phyloP scores from a whole-genome alignment of 2,797 vertebrate genomes.

The Melanotaenia boesemani region DNA sequence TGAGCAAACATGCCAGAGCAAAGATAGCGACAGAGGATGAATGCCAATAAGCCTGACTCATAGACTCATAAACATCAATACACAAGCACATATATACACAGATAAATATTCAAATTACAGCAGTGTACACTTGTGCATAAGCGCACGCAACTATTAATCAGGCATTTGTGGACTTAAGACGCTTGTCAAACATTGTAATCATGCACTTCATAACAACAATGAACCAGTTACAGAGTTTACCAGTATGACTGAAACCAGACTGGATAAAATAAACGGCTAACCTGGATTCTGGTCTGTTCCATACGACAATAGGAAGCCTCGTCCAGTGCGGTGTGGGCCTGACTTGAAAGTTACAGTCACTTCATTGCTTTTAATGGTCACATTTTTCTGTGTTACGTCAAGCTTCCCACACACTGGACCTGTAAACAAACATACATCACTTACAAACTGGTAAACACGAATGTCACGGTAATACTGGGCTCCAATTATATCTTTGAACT shows the following conservation, averaged over 20 bases:
- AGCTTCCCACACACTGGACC: constrained; percentile 88
- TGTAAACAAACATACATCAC: constrained; percentile 57
- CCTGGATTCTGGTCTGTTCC: constrained; percentile 84
- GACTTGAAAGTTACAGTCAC: constrained; percentile 86
- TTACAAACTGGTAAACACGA: constrained; percentile 8
- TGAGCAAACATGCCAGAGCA: constrained; percentile 74
- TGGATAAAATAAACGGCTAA: constrained; percentile 28
- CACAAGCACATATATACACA: constrained; percentile 9
- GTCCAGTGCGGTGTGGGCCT: constrained; percentile 86
- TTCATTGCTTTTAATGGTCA: constrained; percentile 81
- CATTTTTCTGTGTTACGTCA: constrained; percentile 57
- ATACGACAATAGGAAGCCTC: constrained; percentile 90
- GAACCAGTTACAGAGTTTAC: not conserved
- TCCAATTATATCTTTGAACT: not conserved
- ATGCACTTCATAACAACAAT: constrained; percentile 4
- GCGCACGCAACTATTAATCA: constrained; percentile 5
- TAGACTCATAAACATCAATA: constrained; percentile 16
- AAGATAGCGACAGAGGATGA: constrained; percentile 69
- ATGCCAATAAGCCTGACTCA: constrained; percentile 76
- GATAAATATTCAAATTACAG: constrained; percentile 31
- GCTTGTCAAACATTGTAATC: not conserved
- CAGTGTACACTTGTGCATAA: constrained; percentile 32
- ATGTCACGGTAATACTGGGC: not conserved
- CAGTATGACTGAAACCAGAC: not conserved
- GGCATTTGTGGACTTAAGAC: too few relatives aligned